Conservation (phyloP, 2,888 invertebrate species). For the Bruchidius siliquastri region DNA sequence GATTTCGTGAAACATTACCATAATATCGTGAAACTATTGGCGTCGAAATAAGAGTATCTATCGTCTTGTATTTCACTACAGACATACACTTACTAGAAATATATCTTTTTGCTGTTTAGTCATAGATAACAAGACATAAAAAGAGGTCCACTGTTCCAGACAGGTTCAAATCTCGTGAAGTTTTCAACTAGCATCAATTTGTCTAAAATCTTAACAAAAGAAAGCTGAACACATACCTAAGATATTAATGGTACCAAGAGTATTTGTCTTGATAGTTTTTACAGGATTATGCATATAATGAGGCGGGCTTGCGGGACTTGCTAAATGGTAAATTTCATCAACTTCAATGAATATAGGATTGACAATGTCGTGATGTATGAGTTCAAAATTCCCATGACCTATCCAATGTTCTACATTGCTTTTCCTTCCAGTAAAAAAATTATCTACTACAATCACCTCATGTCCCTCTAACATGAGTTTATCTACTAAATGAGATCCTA, state of each 20-base stretch:
- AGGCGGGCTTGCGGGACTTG: constrained; percentile 97
- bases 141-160: too few species aligned
- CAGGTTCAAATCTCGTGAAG: too few species aligned
- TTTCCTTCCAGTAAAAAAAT: constrained; percentile 96
- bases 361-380: constrained; percentile 98
- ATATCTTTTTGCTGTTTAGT: too few species aligned
- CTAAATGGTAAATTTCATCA: constrained; percentile 96
- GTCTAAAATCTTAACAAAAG: too few species aligned
- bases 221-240: constrained; percentile 58
- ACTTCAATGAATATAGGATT: constrained; percentile 97
- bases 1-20: too few species aligned
- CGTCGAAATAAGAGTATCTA: too few species aligned
- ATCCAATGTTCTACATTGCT: constrained; percentile 98
- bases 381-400: constrained; percentile 97
- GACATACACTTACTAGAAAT: too few species aligned
- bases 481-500: constrained; percentile 98
- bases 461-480: constrained; percentile 92
- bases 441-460: constrained; percentile 95
- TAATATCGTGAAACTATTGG: too few species aligned
- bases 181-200: neutral
- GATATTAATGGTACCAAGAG: constrained; percentile 92
- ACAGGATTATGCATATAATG: constrained; percentile 99
- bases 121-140: too few species aligned
- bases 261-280: constrained; percentile 98
- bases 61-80: too few species aligned